A percentile compares a stretch with the other conserved stretches of the same genome.
Evolutionary conservation across 2,888 invertebrate genomes (phyloP).

Genomic region (Didymodactylos carnosus): DNA sequence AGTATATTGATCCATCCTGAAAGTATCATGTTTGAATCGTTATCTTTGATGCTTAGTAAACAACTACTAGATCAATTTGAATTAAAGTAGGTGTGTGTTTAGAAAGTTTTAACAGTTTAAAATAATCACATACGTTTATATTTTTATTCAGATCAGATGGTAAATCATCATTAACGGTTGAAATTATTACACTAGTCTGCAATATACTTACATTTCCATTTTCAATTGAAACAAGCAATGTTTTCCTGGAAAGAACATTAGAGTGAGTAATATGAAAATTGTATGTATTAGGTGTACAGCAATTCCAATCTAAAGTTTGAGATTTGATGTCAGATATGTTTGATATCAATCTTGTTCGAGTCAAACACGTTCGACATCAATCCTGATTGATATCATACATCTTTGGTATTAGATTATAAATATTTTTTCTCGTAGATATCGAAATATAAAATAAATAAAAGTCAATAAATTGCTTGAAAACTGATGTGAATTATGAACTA

Average conservation of each 20-base stretch:
- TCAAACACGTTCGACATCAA: too few species aligned
- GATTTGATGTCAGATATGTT: too few species aligned
- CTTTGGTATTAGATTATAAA: too few species aligned
- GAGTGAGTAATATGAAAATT: background rate
- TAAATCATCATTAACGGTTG: background rate
- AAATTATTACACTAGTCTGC: conserved; percentile 1
- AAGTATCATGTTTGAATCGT: conserved; percentile 6
- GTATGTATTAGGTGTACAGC: too few species aligned
- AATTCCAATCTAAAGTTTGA: too few species aligned
- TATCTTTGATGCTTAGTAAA: conserved; percentile 6
- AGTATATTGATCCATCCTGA: conserved; percentile 5
- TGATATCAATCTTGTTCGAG: too few species aligned
- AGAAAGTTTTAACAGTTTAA: too few species aligned
- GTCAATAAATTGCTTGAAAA: too few species aligned
- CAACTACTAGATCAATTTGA: background rate
- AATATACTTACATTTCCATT: conserved; percentile 13
- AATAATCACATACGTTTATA: background rate
- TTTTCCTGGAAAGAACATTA: background rate
- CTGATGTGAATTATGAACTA: too few species aligned
- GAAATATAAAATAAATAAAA: too few species aligned
- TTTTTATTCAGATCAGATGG: background rate
- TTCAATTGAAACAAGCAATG: conserved; percentile 10
- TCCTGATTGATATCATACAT: too few species aligned
- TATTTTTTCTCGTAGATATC: too few species aligned
- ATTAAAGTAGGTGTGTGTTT: background rate